Evolutionary conservation across 2,797 vertebrate species (phyloP).

Genomic region (Rhinoraja longicauda): DNA sequence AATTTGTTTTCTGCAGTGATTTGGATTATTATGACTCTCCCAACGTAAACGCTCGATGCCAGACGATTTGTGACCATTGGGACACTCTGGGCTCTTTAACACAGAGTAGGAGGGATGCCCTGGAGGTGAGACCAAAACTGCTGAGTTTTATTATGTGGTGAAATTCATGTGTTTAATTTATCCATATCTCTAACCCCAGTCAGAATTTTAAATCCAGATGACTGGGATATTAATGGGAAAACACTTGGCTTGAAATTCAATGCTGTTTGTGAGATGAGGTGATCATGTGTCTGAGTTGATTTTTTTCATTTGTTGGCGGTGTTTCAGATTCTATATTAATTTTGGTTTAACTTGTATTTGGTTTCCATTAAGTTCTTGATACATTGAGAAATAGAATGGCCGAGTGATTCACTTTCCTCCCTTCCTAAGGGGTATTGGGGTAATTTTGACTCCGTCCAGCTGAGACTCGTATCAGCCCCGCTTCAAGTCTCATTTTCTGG

Average conservation of each 20-base stretch:
- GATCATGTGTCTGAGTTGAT: too few species aligned
- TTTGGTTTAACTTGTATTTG: too few species aligned
- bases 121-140: constrained; percentile 64
- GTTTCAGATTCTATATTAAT: too few species aligned
- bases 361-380: background rate
- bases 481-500: background rate
- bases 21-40: constrained; percentile 87
- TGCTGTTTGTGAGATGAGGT: too few species aligned
- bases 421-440: background rate
- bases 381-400: background rate
- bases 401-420: background rate
- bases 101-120: constrained; percentile 74
- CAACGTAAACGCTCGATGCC: constrained; percentile 82
- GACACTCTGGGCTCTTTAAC: constrained; percentile 77
- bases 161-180: background rate
- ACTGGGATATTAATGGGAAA: background rate
- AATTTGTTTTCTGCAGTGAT: constrained; percentile 58
- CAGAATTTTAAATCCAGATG: background rate
- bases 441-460: background rate
- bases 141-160: too few species aligned
- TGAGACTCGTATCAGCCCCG: background rate
- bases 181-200: background rate
- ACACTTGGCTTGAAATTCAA: background rate
- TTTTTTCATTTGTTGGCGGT: too few species aligned
- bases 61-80: constrained; percentile 94